These are phyloP conservation scores for Pampus argenteus DNA, from an alignment of 2,797 vertebrate genomes.

Conservation along the genomic window DNA sequence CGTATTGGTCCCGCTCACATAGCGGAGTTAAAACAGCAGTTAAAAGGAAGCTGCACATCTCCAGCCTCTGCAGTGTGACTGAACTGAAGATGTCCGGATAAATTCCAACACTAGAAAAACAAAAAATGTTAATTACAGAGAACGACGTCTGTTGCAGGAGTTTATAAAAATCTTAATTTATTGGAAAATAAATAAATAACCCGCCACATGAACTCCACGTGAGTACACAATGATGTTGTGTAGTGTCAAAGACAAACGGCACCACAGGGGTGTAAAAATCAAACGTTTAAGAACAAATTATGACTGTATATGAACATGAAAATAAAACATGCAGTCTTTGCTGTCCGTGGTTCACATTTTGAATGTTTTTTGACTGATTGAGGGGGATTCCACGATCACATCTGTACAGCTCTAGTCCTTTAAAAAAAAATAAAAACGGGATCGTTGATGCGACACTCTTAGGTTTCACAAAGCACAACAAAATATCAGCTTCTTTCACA, in stretches of 20 bases:
- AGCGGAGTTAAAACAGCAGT: conserved; percentile 60
- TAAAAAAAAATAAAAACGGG: conserved; percentile 2
- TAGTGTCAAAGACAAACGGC: conserved; percentile 42
- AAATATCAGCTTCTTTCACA: conserved; percentile 51
- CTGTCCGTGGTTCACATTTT: conserved; percentile 58
- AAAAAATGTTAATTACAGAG: not conserved
- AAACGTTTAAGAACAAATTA: conserved; percentile 26
- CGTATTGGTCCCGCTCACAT: conserved; percentile 80
- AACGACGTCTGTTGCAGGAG: not conserved
- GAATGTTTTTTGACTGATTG: conserved; percentile 8
- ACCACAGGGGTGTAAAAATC: conserved; percentile 38
- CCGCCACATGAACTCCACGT: conserved; percentile 51
- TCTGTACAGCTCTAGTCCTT: conserved; percentile 26
- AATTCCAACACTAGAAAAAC: not conserved
- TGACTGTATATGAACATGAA: conserved; percentile 49
- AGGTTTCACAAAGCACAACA: conserved; percentile 56
- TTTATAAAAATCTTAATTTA: conserved; percentile 77
- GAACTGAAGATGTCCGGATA: not conserved
- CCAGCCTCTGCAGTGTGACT: not conserved
- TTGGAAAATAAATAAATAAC: conserved; percentile 73
- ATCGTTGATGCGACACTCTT: conserved; percentile 23
- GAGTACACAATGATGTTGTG: conserved; percentile 47
- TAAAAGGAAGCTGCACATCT: conserved; percentile 50
- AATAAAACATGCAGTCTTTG: conserved; percentile 63
- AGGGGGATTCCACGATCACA: conserved; percentile 22